These are phyloP conservation scores for Bradypodion pumilum DNA, from an alignment of 2,797 vertebrate species.

Conservation along the genomic window DNA sequence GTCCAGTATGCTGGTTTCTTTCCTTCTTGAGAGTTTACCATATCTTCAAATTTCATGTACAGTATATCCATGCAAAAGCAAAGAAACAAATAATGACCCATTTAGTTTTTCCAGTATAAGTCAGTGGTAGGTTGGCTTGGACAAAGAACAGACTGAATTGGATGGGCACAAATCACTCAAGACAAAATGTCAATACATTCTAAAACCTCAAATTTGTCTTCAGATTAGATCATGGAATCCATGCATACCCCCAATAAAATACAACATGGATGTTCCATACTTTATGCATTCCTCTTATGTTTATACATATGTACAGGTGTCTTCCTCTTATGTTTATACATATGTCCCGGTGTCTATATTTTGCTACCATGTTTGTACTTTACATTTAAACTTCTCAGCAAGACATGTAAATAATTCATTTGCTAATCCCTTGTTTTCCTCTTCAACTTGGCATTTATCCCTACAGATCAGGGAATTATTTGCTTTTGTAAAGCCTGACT, in stretches of 20 bases:
- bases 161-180: too few species aligned
- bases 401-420: slow-evolving; percentile 28
- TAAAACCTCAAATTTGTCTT: too few species aligned
- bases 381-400: neutral
- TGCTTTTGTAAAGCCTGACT: slow-evolving; percentile 22
- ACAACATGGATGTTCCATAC: neutral
- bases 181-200: too few species aligned
- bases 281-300: neutral
- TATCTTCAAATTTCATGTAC: too few species aligned
- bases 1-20: too few species aligned
- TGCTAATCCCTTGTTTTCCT: slow-evolving; percentile 24
- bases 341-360: neutral
- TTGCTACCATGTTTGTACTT: neutral
- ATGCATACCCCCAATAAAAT: neutral
- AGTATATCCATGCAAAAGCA: too few species aligned
- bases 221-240: too few species aligned
- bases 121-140: too few species aligned
- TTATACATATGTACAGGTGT: neutral
- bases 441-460: slow-evolving; percentile 17
- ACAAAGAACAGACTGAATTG: too few species aligned
- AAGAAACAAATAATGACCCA: too few species aligned
- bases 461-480: slow-evolving; percentile 30
- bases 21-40: too few species aligned
- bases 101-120: too few species aligned
- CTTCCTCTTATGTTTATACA: neutral